Conservation (phyloP, 2,797 vertebrate species). For the Sebastes elongatus region DNA sequence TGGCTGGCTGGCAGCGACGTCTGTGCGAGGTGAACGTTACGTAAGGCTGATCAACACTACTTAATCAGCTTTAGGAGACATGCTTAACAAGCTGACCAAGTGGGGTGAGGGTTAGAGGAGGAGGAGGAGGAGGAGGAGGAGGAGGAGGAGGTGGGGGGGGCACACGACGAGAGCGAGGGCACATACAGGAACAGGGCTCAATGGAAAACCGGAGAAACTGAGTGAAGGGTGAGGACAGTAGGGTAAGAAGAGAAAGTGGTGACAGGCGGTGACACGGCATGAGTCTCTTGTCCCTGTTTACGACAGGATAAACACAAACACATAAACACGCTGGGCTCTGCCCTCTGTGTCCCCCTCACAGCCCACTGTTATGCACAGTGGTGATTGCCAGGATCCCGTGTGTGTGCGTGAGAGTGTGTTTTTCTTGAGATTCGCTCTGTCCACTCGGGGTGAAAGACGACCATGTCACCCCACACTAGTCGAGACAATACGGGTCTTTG, state of each 20-base stretch:
- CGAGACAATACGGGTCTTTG: constrained; percentile 6
- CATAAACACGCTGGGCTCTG: constrained; percentile 67
- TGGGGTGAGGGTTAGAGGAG: constrained; percentile 18
- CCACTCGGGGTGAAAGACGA: constrained; percentile 9
- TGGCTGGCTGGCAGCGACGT: constrained; percentile 46
- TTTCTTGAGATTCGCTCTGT: constrained; percentile 3
- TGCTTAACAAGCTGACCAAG: constrained; percentile 78
- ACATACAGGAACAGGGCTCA: neutral
- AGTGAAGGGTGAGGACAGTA: constrained; percentile 31
- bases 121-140: constrained; percentile 3
- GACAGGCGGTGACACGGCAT: constrained; percentile 79
- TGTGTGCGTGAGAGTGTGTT: constrained; percentile 7
- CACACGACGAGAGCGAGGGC: neutral
- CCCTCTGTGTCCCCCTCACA: constrained; percentile 66
- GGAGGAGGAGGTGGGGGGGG: neutral
- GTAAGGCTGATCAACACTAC: constrained; percentile 77
- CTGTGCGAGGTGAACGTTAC: constrained; percentile 72
- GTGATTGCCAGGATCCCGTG: constrained; percentile 34
- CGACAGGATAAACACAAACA: constrained; percentile 67
- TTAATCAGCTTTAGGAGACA: constrained; percentile 81
- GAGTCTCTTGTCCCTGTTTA: constrained; percentile 79
- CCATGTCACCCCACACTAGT: neutral
- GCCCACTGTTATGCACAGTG: constrained; percentile 55
- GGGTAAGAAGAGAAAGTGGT: constrained; percentile 60
- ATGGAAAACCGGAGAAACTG: constrained; percentile 16